phyloP scores from a whole-genome alignment of 2,797 vertebrate species.

The Enteromius anoplus region DNA sequence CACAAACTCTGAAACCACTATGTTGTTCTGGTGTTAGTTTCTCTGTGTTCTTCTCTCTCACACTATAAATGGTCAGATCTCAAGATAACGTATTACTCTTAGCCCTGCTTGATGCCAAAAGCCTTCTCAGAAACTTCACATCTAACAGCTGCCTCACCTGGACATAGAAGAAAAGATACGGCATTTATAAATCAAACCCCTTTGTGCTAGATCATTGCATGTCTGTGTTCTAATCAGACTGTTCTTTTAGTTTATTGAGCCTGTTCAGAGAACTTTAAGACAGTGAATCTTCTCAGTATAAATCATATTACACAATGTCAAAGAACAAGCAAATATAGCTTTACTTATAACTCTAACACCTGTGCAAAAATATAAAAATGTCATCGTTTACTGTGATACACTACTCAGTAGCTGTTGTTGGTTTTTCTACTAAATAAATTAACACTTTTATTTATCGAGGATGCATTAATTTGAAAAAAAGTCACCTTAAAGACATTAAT shows the following conservation, averaged over 20 bases:
- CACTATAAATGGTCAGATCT: conserved; percentile 32
- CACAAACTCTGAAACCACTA: conserved; percentile 8
- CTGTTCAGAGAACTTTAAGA: conserved; percentile 6
- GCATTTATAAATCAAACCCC: conserved; percentile 21
- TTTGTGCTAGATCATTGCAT: not conserved
- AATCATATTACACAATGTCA: not conserved
- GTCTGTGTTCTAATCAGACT: not conserved
- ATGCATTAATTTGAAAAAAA: not conserved
- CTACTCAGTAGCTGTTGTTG: not conserved
- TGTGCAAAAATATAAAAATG: not conserved
- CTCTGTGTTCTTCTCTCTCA: not conserved
- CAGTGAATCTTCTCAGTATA: conserved; percentile 3
- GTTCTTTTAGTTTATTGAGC: conserved; percentile 14
- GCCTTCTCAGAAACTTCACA: not conserved
- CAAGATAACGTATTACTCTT: conserved; percentile 7
- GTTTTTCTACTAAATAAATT: too few species aligned
- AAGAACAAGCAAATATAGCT: not conserved
- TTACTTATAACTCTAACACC: not conserved
- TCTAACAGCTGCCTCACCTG: conserved; percentile 13
- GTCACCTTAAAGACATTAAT: not conserved
- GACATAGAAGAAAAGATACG: conserved; percentile 8
- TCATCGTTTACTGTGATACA: not conserved
- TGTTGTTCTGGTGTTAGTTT: not conserved
- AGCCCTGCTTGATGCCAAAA: conserved; percentile 5
- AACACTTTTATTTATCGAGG: not conserved